Base-by-base conservation (phyloP, 1,140 invertebrate genomes). In the Ectropis grisescens region DNA sequence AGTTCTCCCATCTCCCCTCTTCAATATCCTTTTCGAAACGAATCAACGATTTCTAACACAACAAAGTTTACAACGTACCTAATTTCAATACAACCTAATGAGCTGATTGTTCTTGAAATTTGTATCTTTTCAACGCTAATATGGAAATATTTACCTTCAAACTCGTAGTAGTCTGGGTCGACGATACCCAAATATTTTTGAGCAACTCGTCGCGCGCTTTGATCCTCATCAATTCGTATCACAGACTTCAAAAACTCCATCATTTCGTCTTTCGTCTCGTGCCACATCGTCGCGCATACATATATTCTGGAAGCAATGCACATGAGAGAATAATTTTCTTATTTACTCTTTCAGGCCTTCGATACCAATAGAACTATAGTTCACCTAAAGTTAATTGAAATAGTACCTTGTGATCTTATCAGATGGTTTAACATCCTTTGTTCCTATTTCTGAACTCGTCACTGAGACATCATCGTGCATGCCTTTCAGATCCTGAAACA, bases 271-370 rank as follows among this genome's bases (percentile, higher is more conserved):
- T 91, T 90, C 2, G 92, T 98, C 78, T 99, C 97, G 64, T 99
- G 97, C 97, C 97, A 98, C 96, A 99, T 98, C 3, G 97, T 98
- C 5, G 95, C 95, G 57, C 96, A 98, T 2, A 93, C 92, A 62
- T 95, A 98, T 53, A 99, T 97, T 40, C 94, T 89, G 28, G 37
- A 25, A 45, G 13, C 8, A 29, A n/a, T 19, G 8, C 8, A 19
- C 16, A 19, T 4, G 8, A 19, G 16, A 19, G 8, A 19, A 34
- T 14, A 29, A 22, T 35, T 31, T 5, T 8, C 11, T 12, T 29
- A 10, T 33, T 13, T 26, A 2, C 8, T 16, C 19, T 14, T 11
- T 38, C 10, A 13, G 5, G 13, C n/a, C n/a, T n/a, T n/a, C n/a
- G n/a, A n/a, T n/a, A n/a, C n/a, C n/a, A n/a, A n/a, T n/a, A n/a